Base-by-base conservation (phyloP, 2,113 vertebrate species). In the Reinhardtius hippoglossoides region DNA sequence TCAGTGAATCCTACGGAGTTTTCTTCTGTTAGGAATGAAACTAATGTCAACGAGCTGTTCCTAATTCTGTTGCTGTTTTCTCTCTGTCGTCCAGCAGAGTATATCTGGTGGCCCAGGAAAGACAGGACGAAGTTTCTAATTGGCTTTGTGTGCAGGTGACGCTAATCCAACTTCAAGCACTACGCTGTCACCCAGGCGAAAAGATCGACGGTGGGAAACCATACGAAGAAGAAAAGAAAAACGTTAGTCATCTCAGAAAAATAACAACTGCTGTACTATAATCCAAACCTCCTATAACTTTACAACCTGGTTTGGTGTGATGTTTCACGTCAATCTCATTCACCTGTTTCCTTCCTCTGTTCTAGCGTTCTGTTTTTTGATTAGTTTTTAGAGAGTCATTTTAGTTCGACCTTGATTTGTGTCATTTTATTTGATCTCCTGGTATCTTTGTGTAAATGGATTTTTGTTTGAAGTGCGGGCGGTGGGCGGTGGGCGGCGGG, bases 241-340 rank as follows among this genome's bases (percentile, higher is more conserved):
- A 87, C 86, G 95, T 95, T 92, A 94, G 96, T 98, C 96, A 98
- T 98, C 97, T 98, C 96, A 96, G 91, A 91, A 92, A 89, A 91
- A 92, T 94, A 88, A 95, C 86, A 95, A 95, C 96, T 98, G 96
- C 97, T 98, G 97, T 98, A 97, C 94, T 95, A 96, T 97, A 97
- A 95, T 96, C 93, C 96, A 95, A 94, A 95, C 95, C 95, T 93
- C 81, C 95, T 89, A 88, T 94, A 93, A 89, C 91, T 88, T 87
- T 83, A 84, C 88, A 68, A 87, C 88, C 79, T 87, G 90, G 89
- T 91, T 93, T 90, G 91, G 88, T 92, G 73, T 92, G 93, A 94
- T 87, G 92, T 96, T 94, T 86, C 87, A 87, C 86, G 80, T 93
- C 85, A n/a, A 79, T 84, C 85, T 91, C 89, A 81, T 76, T 87